phyloP scores from a whole-genome alignment of 2,113 vertebrate species.

The Oncorhynchus nerka region DNA sequence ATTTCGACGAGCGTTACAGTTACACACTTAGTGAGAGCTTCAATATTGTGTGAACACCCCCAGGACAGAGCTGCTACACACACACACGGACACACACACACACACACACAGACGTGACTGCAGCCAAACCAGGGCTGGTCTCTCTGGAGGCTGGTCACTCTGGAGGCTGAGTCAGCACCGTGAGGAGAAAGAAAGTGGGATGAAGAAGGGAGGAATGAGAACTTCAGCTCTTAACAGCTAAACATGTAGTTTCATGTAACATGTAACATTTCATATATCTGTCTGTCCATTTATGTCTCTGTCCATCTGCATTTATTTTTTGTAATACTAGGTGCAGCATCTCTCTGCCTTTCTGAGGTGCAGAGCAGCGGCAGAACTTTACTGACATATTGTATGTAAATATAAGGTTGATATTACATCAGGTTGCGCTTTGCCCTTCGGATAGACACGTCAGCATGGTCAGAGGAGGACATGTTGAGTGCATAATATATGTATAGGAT shows the following conservation, averaged over 20 bases:
- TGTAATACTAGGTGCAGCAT: too few relatives aligned
- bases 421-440: too few relatives aligned
- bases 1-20: too few relatives aligned
- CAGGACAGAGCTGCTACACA: not conserved
- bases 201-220: not conserved
- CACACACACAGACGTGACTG: not conserved
- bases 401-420: too few relatives aligned
- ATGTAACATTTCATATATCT: not conserved
- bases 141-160: slow-evolving; percentile 15
- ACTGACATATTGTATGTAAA: too few relatives aligned
- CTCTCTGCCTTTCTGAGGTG: too few relatives aligned
- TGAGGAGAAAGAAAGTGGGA: not conserved
- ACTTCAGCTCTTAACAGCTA: slow-evolving; percentile 1
- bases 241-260: not conserved
- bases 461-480: too few relatives aligned
- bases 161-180: slow-evolving; percentile 25
- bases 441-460: too few relatives aligned
- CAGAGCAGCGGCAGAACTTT: too few relatives aligned
- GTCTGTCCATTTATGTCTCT: too few relatives aligned
- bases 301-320: not conserved
- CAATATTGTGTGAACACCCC: not conserved
- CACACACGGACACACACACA: not conserved
- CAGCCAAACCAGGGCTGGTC: slow-evolving; percentile 2
- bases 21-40: not conserved
- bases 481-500: too few relatives aligned